Evolutionary conservation across 2,797 vertebrate species (phyloP), one percentile per base, ranked within the genome.

Genomic region (Ctenochaetus hawaiiensis): DNA sequence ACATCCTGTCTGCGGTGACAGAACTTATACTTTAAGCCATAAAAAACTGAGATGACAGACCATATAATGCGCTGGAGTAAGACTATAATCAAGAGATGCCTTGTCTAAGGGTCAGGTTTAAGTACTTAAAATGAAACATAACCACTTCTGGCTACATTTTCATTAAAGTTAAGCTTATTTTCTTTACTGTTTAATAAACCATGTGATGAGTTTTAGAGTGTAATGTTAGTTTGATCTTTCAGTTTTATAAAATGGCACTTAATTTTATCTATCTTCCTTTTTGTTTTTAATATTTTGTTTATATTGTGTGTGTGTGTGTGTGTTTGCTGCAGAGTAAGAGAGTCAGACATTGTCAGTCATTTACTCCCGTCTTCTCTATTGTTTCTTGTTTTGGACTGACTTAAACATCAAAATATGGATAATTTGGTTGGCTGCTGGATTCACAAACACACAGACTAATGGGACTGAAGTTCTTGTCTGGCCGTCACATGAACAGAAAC

Each of bases 11-110:
- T 51, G 17, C 1, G 23, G 18, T 30, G 30, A 62, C 1, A 5
- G 59, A n/a, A 41, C 41, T 43, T 61, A 3, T 13, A 30, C 48
- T 62, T 64, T 49, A 16, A 26, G 5, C 67, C 7, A 2, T 13
- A n/a, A 63, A 52, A 64, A 69, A 61, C 53, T 23, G 51, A 60
- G 59, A 75, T 41, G 49, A 64, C 44, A 61, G 63, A 74, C 71
- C 47, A 26, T n/a, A 10, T 73, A 61, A 57, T 53, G 56, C 14
- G 48, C n/a, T 1, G 8, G 45, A 51, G 13, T 78, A 57, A 14
- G 49, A 30, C 39, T n/a, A 51, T 41, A 58, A 68, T 51, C 22
- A 49, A 60, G 12, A 56, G 47, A 37, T 53, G 11, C 4, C 14
- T 57, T 18, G 9, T 9, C 63, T 44, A 20, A 43, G 57, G 62